Evolutionary conservation across 2,888 invertebrate genomes (phyloP), one percentile per base, ranked within the genome.

Genomic region (Tillus elongatus): DNA sequence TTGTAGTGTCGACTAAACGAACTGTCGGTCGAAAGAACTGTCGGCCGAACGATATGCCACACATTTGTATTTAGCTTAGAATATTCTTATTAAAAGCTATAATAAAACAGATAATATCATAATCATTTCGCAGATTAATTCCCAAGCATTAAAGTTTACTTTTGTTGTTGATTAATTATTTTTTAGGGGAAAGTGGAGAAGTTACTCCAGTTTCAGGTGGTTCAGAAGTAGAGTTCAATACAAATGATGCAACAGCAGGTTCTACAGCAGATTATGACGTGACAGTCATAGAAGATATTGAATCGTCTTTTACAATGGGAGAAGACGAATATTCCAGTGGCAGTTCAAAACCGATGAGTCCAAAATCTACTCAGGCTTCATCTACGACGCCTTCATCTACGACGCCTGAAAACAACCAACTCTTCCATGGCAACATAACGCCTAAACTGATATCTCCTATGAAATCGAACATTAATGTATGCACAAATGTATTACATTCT

Each of bases 181-280:
- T 30, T 26, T 13, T 28, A 48, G 52, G 44, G 14, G 55, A 50
- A 31, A 77, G 77, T 59, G 78, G 77, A 16, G 77, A 77, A 53
- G 68, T 75, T 44, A 82, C 82, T 12, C 82, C 82, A 45, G 77
- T 79, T 48, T 81, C 81, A 41, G 73, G 74, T 46, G 73, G 74
- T 46, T 70, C 71, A 31, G 81, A 81, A 60, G 64, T 71, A 40
- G 77, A 76, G 47, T 73, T 77, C 49, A 77, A 78, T 60, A 77
- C 77, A 60, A 77, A 71, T 54, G 75, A 79, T 57, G 78, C 78
- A 37, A 79, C 79, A 36, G 76, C 77, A 54, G 79, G 78, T 42
- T 79, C 79, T 30, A 69, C 69, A 49, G 71, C 72, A 3, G 75
- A 75, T 50, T 74, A 71, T 43, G 75, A 75, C 47, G 63, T 75